These are phyloP conservation scores for Pipra filicauda DNA, from an alignment of 2,113 vertebrate species.

Conservation along the genomic window DNA sequence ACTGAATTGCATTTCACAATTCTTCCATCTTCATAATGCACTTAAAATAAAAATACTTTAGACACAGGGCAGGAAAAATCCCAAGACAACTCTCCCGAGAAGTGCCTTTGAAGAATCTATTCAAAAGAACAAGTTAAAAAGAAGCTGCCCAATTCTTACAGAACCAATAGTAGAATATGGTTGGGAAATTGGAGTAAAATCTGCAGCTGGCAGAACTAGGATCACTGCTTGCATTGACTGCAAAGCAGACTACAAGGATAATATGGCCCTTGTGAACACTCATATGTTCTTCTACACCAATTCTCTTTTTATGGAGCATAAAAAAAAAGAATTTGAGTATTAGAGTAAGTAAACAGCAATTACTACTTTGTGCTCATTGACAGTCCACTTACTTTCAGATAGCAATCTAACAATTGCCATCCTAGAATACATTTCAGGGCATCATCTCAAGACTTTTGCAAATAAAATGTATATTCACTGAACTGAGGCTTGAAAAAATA, in stretches of 20 bases:
- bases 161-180: not conserved
- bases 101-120: not conserved
- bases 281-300: fast-evolving
- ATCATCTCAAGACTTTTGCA: not conserved
- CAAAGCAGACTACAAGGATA: not conserved
- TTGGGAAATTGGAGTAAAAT: not conserved
- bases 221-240: not conserved
- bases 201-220: not conserved
- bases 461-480: not conserved
- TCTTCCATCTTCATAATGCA: not conserved
- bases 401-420: not conserved
- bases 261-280: not conserved
- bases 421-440: not conserved
- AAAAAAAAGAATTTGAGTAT: not conserved
- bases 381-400: not conserved
- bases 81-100: not conserved
- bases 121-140: not conserved
- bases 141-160: not conserved
- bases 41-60: not conserved
- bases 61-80: not conserved
- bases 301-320: not conserved
- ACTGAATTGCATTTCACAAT: not conserved
- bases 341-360: not conserved
- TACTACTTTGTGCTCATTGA: not conserved
- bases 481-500: not conserved